These are phyloP conservation scores for Cydia fagiglandana DNA, from an alignment of 1,140 invertebrate species.

Conservation along the genomic window DNA sequence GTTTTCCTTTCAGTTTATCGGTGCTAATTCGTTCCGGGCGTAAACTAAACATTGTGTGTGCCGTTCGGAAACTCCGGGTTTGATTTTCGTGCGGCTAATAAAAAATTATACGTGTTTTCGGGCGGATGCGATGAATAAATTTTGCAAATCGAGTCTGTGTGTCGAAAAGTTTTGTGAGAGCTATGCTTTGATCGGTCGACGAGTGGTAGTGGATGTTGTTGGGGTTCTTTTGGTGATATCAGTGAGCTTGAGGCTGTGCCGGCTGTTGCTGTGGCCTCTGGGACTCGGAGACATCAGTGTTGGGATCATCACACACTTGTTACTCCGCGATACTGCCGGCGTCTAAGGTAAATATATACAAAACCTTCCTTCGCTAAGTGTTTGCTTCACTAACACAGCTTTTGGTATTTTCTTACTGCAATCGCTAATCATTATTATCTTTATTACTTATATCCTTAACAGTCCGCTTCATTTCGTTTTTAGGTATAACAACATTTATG, in stretches of 20 bases:
- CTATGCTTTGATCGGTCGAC: constrained; percentile 73
- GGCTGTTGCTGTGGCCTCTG: constrained; percentile 40
- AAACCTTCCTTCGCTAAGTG: constrained; percentile 4
- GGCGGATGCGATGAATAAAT: constrained; percentile 78
- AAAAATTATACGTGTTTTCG: constrained; percentile 73
- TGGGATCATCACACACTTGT: constrained; percentile 41
- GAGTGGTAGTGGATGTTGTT: constrained; percentile 62
- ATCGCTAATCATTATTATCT: constrained; percentile 26
- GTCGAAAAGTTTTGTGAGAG: constrained; percentile 72
- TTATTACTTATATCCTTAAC: constrained; percentile 6
- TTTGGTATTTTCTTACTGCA: constrained; percentile 8
- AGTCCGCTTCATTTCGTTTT: constrained; percentile 1
- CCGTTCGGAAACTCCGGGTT: constrained; percentile 42
- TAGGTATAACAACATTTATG: neutral
- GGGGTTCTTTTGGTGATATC: constrained; percentile 48
- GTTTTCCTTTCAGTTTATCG: constrained; percentile 67
- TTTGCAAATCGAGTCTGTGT: constrained; percentile 76
- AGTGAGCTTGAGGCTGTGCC: constrained; percentile 54
- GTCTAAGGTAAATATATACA: constrained; percentile 44
- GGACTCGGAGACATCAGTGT: constrained; percentile 40
- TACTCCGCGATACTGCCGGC: constrained; percentile 43
- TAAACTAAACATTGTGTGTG: constrained; percentile 57
- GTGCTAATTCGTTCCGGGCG: constrained; percentile 67
- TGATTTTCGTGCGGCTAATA: constrained; percentile 66
- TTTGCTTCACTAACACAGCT: constrained; percentile 5